Evolutionary conservation across 2,113 vertebrate species (phyloP), one percentile per base, ranked within the genome.

Genomic region (Siniperca chuatsi): DNA sequence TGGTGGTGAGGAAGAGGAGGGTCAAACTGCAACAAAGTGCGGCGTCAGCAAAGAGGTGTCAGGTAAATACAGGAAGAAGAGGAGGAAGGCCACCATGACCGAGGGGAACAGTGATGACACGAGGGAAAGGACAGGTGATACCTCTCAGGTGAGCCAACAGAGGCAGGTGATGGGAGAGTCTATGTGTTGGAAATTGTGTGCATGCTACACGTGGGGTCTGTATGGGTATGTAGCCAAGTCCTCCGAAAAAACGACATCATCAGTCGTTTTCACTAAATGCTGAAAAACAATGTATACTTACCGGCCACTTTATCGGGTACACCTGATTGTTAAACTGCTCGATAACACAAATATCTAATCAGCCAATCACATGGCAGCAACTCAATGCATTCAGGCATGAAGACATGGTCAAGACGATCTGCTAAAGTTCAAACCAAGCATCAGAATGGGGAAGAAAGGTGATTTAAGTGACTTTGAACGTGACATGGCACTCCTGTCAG

Each of bases 21-120:
- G n/a, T 61, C 8, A 18, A 40, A 44, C 16, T 29, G 40, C 61
- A 57, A 77, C 23, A 66, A 70, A 83, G 29, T 72, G 23, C n/a
- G 7, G 29, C 54, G 60, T 78, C 73, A 71, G 80, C 37, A 37
- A 70, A 50, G 71, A 25, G 35, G 46, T 69, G 58, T 69, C 61
- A 77, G 37, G 40, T 77, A 62, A 52, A 46, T 55, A 25, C 6
- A 37, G 55, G 77, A 37, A 15, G 42, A 65, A 16, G 62, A 54
- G 37, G 52, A 35, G 37, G 46, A 65, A 40, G 40, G 44, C 23
- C 61, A 48, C 6, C 13, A 29, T 11, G 40, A 60, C 15, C 21
- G 7, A 61, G 29, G 6, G 25, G 18, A 25, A 12, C 35, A 29
- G 8, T 8, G 70, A 37, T 25, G 42, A 57, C n/a, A 73, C 2